Percentiles rank a stretch among this genome's conserved stretches.
Conservation (phyloP, 2,888 invertebrate species). For the Epicampocera succincta region DNA sequence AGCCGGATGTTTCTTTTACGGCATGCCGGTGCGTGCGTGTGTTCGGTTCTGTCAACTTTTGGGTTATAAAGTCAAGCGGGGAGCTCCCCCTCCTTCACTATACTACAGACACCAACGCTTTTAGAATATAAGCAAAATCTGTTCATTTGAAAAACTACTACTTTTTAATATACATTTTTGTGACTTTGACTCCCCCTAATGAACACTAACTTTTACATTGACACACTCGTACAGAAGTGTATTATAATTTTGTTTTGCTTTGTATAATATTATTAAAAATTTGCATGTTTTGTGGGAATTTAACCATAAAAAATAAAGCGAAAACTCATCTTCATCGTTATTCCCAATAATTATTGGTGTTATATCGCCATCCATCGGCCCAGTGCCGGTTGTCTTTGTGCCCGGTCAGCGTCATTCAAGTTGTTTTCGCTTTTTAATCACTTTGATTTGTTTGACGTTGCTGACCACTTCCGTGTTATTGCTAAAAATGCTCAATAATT, state of each 20-base stretch:
- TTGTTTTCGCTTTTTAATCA: not conserved
- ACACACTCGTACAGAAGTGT: not conserved
- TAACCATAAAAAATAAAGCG: conserved; percentile 2
- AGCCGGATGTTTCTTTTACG: too few species aligned
- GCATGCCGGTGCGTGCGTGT: too few species aligned
- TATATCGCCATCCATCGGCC: not conserved
- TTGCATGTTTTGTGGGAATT: conserved; percentile 47
- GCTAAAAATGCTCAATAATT: conserved; percentile 30
- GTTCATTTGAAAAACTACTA: too few species aligned
- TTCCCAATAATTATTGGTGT: not conserved
- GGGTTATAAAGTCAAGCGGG: too few species aligned
- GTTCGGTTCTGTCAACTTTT: too few species aligned
- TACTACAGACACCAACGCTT: too few species aligned
- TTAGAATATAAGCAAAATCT: too few species aligned
- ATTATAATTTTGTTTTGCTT: conserved; percentile 4
- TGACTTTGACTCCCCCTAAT: not conserved
- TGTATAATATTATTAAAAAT: conserved; percentile 21
- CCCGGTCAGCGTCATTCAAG: conserved; percentile 19
- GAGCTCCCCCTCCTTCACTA: too few species aligned
- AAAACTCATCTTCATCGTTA: conserved; percentile 38
- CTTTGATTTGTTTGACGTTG: conserved; percentile 4
- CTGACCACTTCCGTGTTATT: conserved; percentile 52
- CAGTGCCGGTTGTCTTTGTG: conserved; percentile 8
- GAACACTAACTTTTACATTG: not conserved
- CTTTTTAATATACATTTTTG: too few species aligned